phyloP scores from a whole-genome alignment of 2,113 vertebrate genomes.

The Dicrurus megarhynchus region DNA sequence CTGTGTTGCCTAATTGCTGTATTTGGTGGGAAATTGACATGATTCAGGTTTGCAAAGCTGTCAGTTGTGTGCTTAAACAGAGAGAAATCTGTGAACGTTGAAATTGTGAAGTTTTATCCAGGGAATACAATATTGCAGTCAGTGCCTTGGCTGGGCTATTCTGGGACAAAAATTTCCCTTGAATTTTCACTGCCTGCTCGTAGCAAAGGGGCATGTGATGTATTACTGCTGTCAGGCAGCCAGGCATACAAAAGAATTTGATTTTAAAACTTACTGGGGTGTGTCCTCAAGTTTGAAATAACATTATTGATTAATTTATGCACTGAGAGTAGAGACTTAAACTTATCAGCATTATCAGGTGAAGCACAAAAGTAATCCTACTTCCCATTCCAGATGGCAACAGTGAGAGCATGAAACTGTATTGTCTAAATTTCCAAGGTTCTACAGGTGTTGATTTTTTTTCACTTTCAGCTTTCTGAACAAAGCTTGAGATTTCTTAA shows the following conservation, averaged over 20 bases:
- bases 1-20: neutral
- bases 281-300: neutral
- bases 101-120: rapidly evolving
- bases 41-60: neutral
- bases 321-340: neutral
- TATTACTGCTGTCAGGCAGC: neutral
- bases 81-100: neutral
- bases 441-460: rapidly evolving
- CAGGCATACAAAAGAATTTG: neutral
- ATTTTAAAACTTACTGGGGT: neutral
- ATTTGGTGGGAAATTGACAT: neutral
- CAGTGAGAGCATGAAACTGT: neutral
- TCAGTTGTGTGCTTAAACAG: neutral
- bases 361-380: neutral
- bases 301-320: neutral
- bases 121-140: neutral
- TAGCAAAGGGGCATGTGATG: neutral
- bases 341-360: neutral
- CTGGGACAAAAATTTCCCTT: neutral
- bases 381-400: neutral
- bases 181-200: neutral
- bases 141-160: neutral
- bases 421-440: neutral
- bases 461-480: neutral
- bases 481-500: neutral